A percentile compares a stretch with the other conserved stretches of the same genome.
These are phyloP conservation scores for Pristis pectinata DNA, from an alignment of 2,797 vertebrate genomes.

Conservation along the genomic window DNA sequence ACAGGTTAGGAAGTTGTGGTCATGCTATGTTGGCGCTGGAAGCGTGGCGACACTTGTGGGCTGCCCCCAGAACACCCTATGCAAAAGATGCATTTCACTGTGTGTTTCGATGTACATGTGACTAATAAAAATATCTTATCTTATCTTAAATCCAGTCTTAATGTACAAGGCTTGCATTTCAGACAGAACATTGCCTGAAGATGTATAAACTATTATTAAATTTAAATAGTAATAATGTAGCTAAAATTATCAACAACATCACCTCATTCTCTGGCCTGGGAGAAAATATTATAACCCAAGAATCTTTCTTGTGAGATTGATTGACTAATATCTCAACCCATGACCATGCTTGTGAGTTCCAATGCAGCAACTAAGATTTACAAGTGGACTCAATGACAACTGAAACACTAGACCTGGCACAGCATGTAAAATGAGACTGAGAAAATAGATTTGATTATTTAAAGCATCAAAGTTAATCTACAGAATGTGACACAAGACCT, in stretches of 20 bases:
- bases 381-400: neutral
- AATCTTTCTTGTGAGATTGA: neutral
- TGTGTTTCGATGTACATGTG: too few species aligned
- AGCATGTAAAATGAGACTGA: neutral
- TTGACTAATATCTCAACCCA: neutral
- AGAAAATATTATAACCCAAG: neutral
- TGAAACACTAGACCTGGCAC: neutral
- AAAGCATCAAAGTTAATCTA: neutral
- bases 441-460: neutral
- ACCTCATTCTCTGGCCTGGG: neutral
- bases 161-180: neutral
- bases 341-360: neutral
- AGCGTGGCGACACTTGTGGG: too few species aligned
- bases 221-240: neutral
- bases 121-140: too few species aligned
- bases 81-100: too few species aligned
- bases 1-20: too few species aligned
- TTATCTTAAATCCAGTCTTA: neutral
- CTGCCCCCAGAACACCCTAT: too few species aligned
- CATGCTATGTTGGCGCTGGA: too few species aligned
- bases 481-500: neutral
- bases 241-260: neutral
- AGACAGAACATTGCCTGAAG: neutral
- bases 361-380: neutral
- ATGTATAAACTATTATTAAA: neutral